Evolutionary conservation across 2,113 vertebrate genomes (phyloP).

Genomic region (Centropus bengalensis): DNA sequence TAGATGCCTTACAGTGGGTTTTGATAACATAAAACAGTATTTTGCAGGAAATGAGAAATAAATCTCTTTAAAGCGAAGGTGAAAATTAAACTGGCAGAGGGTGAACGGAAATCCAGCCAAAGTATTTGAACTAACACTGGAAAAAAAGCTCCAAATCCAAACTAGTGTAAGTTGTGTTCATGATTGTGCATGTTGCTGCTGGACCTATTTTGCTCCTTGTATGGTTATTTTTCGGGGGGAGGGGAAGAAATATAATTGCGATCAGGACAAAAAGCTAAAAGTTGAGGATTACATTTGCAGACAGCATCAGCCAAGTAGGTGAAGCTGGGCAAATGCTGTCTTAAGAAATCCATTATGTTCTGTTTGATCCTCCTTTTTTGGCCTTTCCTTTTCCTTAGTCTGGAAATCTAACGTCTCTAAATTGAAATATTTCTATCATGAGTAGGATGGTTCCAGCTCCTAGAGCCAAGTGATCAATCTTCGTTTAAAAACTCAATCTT

Average conservation of each 20-base stretch:
- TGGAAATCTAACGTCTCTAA: background rate
- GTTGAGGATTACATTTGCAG: background rate
- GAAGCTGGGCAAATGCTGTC: background rate
- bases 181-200: background rate
- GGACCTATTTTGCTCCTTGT: background rate
- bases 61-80: constrained; percentile 19
- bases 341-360: background rate
- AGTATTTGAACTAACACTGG: background rate
- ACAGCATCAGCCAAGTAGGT: background rate
- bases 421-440: background rate
- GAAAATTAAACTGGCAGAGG: constrained; percentile 16
- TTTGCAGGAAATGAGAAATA: constrained; percentile 37
- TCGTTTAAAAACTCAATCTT: background rate
- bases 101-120: background rate
- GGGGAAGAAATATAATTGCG: background rate
- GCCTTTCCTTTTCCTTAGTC: background rate
- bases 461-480: background rate
- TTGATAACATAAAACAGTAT: background rate
- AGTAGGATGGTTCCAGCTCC: background rate
- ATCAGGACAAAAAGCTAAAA: background rate
- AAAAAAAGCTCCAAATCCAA: background rate
- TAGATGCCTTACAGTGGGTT: background rate
- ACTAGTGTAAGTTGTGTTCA: background rate
- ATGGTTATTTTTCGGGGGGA: background rate
- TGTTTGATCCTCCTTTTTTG: background rate